A percentile compares a stretch with the other conserved stretches of the same genome.
Conservation (phyloP, 2,888 invertebrate species). For the Ferrisia virgata region DNA sequence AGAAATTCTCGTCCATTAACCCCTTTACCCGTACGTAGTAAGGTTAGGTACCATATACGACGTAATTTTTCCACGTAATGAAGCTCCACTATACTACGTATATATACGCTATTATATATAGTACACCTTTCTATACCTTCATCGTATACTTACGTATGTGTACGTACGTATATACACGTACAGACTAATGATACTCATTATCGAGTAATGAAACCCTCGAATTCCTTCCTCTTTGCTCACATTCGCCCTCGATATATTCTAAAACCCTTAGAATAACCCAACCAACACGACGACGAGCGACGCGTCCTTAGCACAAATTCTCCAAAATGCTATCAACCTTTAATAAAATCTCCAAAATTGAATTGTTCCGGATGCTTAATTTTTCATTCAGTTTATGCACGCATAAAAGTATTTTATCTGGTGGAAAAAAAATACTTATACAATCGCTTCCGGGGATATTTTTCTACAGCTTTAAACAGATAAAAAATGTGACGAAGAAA, state of each 20-base stretch:
- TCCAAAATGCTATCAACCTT: background rate
- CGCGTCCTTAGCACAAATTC: background rate
- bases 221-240: background rate
- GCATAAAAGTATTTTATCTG: background rate
- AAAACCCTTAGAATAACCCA: background rate
- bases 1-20: conserved; percentile 19
- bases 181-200: conserved; percentile 17
- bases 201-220: background rate
- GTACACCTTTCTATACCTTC: too few relatives aligned
- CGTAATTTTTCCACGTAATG: background rate
- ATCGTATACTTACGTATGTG: too few relatives aligned
- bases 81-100: background rate
- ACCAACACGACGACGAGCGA: background rate
- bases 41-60: background rate
- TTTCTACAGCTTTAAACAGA: background rate
- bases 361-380: conserved; percentile 22
- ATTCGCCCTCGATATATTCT: too few relatives aligned
- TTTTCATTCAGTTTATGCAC: conserved; percentile 16
- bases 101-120: too few relatives aligned
- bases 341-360: conserved; percentile 20
- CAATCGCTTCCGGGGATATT: background rate
- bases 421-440: background rate
- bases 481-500: background rate
- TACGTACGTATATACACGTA: background rate
- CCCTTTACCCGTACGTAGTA: too few relatives aligned